Percentiles rank a stretch among this genome's conserved stretches.
Conservation (phyloP, 2,113 vertebrate genomes). For the Actinemys pallida region DNA sequence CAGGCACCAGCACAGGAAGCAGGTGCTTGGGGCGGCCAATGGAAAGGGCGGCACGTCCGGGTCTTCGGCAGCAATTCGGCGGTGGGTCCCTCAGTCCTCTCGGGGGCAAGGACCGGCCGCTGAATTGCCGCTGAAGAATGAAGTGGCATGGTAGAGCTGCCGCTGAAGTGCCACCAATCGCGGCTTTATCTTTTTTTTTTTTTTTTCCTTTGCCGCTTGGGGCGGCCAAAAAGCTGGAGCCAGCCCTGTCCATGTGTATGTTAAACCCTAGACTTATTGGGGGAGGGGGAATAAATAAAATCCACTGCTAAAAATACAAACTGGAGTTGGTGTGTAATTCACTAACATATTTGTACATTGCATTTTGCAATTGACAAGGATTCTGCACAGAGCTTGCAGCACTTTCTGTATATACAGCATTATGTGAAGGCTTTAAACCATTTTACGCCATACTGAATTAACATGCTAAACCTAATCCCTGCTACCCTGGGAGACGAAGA, state of each 20-base stretch:
- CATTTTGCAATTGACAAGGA: conserved; percentile 37
- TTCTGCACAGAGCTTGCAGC: conserved; percentile 33
- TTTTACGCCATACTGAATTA: conserved; percentile 67
- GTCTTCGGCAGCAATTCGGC: no score
- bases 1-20: no score
- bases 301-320: conserved; percentile 61
- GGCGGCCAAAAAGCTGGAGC: no score
- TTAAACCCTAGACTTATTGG: conserved; percentile 62
- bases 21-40: no score
- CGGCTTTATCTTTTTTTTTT: no score
- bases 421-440: conserved; percentile 49
- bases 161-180: no score
- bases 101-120: no score
- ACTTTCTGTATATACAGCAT: conserved; percentile 20
- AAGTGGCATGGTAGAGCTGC: no score
- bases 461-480: conserved; percentile 63
- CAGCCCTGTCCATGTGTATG: not conserved
- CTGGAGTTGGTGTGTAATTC: conserved; percentile 38
- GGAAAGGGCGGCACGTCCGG: no score
- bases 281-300: conserved; percentile 60
- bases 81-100: no score
- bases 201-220: no score
- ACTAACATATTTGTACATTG: conserved; percentile 36
- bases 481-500: conserved; percentile 49
- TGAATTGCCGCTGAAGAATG: no score